Base-by-base conservation (phyloP, 1,140 invertebrate genomes). In the Pachyrhynchus sulphureomaculatus region DNA sequence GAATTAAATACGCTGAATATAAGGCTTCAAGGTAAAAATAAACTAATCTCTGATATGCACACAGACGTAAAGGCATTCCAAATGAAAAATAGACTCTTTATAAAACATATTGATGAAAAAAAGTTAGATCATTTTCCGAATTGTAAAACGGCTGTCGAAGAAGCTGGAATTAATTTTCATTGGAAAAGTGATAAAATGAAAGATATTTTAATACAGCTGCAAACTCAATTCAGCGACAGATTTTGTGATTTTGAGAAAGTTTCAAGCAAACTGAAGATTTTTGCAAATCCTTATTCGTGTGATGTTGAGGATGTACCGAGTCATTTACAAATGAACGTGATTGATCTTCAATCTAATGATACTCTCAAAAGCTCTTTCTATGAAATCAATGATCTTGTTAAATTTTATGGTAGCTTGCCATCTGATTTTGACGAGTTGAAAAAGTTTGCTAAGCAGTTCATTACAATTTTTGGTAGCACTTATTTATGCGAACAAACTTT, bases 401-500 rank as follows among this genome's bases (percentile, higher is more conserved):
- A n/a, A n/a, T n/a, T n/a, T n/a, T n/a, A n/a, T n/a, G n/a, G n/a
- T n/a, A n/a, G n/a, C n/a, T n/a, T n/a, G n/a, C n/a, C n/a, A n/a
- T n/a, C n/a, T n/a, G n/a, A n/a, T n/a, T n/a, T n/a, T n/a, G n/a
- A n/a, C n/a, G n/a, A n/a, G n/a, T n/a, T n/a, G n/a, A n/a, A n/a
- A n/a, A n/a, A n/a, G n/a, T n/a, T n/a, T 56, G 52, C 52, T 41
- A 34, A 65, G 29, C 37, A 34, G 32, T 23, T 60, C 12, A 65
- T 62, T 65, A 29, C 33, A 24, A 44, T 49, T 56, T 65, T 65
- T 65, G 21, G 29, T 23, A 65, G 59, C 44, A 63, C 59, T 23
- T 44, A 65, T 51, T 65, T 52, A 65, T 64, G 42, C 57, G 37
- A 61, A 51, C 62, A 64, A 64, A 60, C 45, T 51, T 64, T 64